phyloP scores from a whole-genome alignment of 2,888 invertebrate genomes.

The Nyleta sp. region DNA sequence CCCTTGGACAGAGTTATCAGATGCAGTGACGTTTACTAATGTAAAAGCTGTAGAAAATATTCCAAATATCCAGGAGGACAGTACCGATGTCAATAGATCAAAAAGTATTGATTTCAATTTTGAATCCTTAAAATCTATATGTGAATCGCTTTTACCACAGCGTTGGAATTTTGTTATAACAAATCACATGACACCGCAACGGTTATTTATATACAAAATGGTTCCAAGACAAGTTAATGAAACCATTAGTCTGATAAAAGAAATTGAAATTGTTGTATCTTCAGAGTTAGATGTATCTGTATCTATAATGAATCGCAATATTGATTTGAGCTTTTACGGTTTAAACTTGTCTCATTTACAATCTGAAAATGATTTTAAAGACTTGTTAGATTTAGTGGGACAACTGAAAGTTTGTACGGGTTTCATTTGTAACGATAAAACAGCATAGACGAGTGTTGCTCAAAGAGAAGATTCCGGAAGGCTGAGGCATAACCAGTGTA shows the following conservation, averaged over 20 bases:
- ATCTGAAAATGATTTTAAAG: conserved; percentile 18
- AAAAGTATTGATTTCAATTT: not conserved
- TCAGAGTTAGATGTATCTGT: not conserved
- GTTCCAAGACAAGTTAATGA: not conserved
- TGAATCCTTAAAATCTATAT: not conserved
- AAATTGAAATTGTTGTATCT: conserved; percentile 15
- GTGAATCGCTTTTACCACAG: not conserved
- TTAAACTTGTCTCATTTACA: not conserved
- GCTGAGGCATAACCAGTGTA: conserved; percentile 9
- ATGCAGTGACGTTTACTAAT: not conserved
- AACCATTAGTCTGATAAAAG: conserved; percentile 8
- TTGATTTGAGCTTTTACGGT: conserved; percentile 12
- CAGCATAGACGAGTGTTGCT: not conserved
- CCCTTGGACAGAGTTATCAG: not conserved
- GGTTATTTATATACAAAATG: conserved; percentile 12
- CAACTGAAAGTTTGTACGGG: not conserved
- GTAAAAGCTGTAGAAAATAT: not conserved
- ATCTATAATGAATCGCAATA: not conserved
- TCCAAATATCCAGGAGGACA: no score
- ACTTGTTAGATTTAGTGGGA: not conserved
- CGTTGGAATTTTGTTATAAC: not conserved
- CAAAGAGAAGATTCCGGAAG: not conserved
- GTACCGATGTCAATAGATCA: not conserved
- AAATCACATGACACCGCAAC: not conserved
- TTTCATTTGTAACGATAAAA: not conserved